Evolutionary conservation across 2,888 invertebrate species (phyloP).

Genomic region (Galerucella pusilla): DNA sequence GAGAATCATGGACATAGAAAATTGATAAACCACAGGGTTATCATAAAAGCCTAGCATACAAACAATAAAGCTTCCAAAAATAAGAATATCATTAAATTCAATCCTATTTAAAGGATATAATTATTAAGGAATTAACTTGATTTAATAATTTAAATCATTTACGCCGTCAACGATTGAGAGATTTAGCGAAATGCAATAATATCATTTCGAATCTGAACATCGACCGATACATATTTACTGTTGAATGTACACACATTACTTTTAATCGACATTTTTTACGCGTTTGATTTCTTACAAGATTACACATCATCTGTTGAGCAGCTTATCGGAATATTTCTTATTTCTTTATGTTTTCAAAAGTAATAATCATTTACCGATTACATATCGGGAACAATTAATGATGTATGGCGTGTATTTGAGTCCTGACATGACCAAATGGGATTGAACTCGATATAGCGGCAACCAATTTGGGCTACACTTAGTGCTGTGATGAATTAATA

Average conservation of each 20-base stretch:
- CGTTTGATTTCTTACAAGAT: not conserved
- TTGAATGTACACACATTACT: not conserved
- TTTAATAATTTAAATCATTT: not conserved
- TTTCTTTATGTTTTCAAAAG: constrained; percentile 16
- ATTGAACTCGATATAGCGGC: constrained; percentile 32
- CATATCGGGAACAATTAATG: constrained; percentile 49
- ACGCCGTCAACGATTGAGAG: not conserved
- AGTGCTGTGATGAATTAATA: constrained; percentile 38
- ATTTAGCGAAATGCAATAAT: not conserved
- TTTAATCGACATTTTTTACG: not conserved
- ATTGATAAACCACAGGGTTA: too few species aligned
- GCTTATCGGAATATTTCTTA: constrained; percentile 22
- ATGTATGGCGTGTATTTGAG: constrained; percentile 40
- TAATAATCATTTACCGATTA: constrained; percentile 42
- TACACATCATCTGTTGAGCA: constrained; percentile 15
- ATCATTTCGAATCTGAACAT: not conserved
- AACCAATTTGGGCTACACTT: constrained; percentile 42
- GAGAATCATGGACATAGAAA: too few species aligned
- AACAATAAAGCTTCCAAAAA: too few species aligned
- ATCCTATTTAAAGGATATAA: too few species aligned
- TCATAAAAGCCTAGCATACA: too few species aligned
- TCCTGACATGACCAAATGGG: constrained; percentile 45
- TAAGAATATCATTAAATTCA: too few species aligned
- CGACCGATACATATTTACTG: constrained; percentile 5
- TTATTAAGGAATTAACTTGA: not conserved